Conservation (phyloP, 2,113 vertebrate species). For the Urocitellus parryii region DNA sequence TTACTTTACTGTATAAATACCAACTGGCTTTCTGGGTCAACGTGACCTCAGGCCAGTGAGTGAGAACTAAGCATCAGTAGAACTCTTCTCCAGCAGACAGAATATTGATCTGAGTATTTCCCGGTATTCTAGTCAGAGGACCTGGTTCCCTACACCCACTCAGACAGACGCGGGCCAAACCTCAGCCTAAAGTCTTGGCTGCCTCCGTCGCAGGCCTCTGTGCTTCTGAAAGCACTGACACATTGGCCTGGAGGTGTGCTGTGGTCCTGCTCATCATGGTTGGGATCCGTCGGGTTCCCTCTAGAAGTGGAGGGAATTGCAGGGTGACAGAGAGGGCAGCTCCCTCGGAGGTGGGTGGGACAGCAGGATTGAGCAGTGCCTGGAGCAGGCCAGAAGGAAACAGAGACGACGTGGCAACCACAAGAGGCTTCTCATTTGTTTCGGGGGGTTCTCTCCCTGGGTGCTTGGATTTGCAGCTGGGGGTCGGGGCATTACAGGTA, state of each 20-base stretch:
- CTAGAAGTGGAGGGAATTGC: background rate
- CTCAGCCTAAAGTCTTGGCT: rapidly evolving
- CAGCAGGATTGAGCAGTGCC: background rate
- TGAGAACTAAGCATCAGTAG: background rate
- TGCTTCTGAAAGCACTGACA: rapidly evolving
- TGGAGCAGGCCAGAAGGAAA: background rate
- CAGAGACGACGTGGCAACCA: no score
- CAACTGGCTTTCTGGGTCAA: background rate
- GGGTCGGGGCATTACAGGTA: background rate
- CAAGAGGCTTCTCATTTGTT: rapidly evolving
- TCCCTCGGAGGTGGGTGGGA: background rate
- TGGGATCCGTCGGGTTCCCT: background rate
- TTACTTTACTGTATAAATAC: background rate
- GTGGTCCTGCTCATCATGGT: rapidly evolving
- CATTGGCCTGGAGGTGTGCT: rapidly evolving
- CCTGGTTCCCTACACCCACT: background rate
- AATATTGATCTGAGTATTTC: background rate
- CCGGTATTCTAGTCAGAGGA: background rate
- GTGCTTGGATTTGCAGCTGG: rapidly evolving
- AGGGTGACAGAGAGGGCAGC: background rate
- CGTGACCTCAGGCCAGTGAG: background rate
- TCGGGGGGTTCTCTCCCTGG: no score
- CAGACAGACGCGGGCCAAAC: background rate
- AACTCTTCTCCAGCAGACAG: background rate
- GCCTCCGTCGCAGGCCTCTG: rapidly evolving